These are phyloP conservation scores for Forficula auricularia DNA, from an alignment of 1,140 invertebrate species.

Conservation along the genomic window DNA sequence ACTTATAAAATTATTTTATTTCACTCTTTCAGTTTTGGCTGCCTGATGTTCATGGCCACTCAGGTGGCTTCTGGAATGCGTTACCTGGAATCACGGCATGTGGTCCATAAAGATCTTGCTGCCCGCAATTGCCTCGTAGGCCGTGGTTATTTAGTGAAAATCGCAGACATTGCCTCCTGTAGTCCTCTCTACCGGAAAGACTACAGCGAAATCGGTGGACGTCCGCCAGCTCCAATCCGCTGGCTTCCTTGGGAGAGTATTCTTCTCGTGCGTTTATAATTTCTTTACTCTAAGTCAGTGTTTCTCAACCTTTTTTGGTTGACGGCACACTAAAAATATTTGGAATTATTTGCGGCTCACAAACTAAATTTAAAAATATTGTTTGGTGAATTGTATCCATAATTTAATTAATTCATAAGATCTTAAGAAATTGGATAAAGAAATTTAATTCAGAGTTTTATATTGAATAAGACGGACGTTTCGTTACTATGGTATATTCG, in stretches of 20 bases:
- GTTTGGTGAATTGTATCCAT: too few relatives aligned
- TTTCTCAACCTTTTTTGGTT: too few relatives aligned
- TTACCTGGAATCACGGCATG: constrained; percentile 50
- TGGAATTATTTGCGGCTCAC: too few relatives aligned
- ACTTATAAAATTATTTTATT: too few relatives aligned
- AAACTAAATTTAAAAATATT: too few relatives aligned
- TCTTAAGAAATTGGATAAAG: too few relatives aligned
- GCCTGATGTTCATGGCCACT: constrained; percentile 44
- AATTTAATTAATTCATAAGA: too few relatives aligned
- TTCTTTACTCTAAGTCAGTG: too few relatives aligned
- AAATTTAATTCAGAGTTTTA: too few relatives aligned
- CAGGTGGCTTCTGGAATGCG: constrained; percentile 63
- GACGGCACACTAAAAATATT: too few relatives aligned
- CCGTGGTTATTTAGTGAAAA: constrained; percentile 22
- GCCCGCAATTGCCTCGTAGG: constrained; percentile 33
- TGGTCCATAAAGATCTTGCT: constrained; percentile 57
- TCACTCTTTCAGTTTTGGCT: constrained; percentile 38
- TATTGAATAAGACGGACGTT: too few relatives aligned
- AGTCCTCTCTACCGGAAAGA: constrained; percentile 25
- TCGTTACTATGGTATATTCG: too few relatives aligned
- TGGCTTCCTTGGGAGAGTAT: constrained; percentile 76
- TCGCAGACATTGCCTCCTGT: constrained; percentile 27
- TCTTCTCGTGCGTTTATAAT: constrained; percentile 54
- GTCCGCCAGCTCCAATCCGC: constrained; percentile 47
- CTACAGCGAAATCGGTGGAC: constrained; percentile 28